A percentile compares a stretch with the other conserved stretches of the same genome.
Evolutionary conservation across 2,888 invertebrate genomes (phyloP).

Genomic region (Kuschelorhynchus macadamiae): DNA sequence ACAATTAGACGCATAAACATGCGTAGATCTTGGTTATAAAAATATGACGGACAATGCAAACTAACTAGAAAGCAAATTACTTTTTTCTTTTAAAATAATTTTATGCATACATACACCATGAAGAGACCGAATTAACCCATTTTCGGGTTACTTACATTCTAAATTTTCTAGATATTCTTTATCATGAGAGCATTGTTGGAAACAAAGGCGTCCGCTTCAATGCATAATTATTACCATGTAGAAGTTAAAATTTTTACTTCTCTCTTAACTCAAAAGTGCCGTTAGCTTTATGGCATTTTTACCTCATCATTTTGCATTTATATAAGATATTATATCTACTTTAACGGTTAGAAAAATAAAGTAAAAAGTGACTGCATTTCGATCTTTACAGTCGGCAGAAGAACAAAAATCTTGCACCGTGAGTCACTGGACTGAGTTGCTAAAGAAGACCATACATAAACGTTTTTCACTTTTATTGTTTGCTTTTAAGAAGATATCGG

Average conservation of each 20-base stretch:
- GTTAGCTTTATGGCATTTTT: slow-evolving; percentile 3
- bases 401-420: slow-evolving; percentile 9
- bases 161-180: too few species aligned
- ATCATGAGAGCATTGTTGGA: not conserved
- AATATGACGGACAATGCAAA: too few species aligned
- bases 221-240: slow-evolving; percentile 7
- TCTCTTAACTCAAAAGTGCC: not conserved
- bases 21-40: too few species aligned
- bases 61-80: too few species aligned
- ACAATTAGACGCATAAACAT: too few species aligned
- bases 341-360: slow-evolving; percentile 24
- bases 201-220: not conserved
- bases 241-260: slow-evolving; percentile 1
- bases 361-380: slow-evolving; percentile 15
- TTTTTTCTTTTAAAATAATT: too few species aligned
- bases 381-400: slow-evolving; percentile 14
- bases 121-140: too few species aligned
- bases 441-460: slow-evolving; percentile 8
- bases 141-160: too few species aligned
- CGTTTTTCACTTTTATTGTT: too few species aligned
- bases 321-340: slow-evolving; percentile 10
- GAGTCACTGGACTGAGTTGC: slow-evolving; percentile 3
- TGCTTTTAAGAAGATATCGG: too few species aligned
- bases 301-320: slow-evolving; percentile 19
- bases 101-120: too few species aligned